Base-by-base conservation (phyloP, 1,140 invertebrate genomes). In the Carposina sasakii region DNA sequence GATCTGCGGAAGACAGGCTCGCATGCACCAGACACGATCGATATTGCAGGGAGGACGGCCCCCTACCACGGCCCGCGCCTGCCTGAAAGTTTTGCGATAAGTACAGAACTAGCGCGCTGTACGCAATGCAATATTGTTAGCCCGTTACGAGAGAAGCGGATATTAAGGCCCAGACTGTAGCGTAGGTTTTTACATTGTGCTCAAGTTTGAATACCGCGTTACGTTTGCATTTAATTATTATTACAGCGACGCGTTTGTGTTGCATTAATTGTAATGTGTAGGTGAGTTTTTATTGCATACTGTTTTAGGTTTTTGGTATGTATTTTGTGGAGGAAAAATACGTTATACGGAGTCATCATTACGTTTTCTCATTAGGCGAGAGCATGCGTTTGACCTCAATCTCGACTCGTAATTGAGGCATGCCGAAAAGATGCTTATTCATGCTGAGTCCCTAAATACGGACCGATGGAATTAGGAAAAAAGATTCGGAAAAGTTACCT, bases 71-170 rank as follows among this genome's bases (percentile, higher is more conserved):
- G 22, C 24, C 36, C 28, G 53, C 44, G 54, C 47, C 61, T 71
- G 72, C 73, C 76, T 79, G 79, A 81, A 83, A 83, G 60, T 83
- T 83, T 81, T 68, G 76, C 76, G 76, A 83, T 81, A 81, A 83
- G 76, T 83, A 79, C 71, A 61, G 69, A 79, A 83, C 76, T 83
- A 83, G 69, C 79, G 79, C 76, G 79, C 57, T 60, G 74, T 78
- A 83, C 79, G 79, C 79, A 82, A 78, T 69, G 76, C 79, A 81
- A 83, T 81, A 83, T 83, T 81, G 79, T 83, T 83, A 81, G 79
- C 76, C 66, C 68, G 78, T 79, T 82, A 73, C 74, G 76, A 82
- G 77, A 76, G 81, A 72, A 74, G 72, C 78, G 75, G 76, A 76
- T 81, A 81, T 83, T 81, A 81, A 79, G 72, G 73, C 73, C 68